phyloP scores from a whole-genome alignment of 2,888 invertebrate genomes.

The Acrobeloides nanus region DNA sequence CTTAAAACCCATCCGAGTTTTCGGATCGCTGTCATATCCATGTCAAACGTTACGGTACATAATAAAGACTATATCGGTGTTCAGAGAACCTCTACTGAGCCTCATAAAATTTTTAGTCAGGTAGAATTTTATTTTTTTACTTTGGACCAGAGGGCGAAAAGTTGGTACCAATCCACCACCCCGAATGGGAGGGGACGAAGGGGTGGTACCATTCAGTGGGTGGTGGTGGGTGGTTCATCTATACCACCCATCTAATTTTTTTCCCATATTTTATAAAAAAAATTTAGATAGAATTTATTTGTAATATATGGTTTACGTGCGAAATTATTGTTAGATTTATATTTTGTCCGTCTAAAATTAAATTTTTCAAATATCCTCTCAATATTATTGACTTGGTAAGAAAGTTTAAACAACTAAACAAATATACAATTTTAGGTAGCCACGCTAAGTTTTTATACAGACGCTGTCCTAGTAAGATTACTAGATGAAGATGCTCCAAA shows the following conservation, averaged over 20 bases:
- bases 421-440: slow-evolving; percentile 64
- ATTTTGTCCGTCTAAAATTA: slow-evolving; percentile 68
- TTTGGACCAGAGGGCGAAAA: too few relatives aligned
- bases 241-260: neutral
- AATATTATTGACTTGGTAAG: slow-evolving; percentile 87
- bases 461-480: slow-evolving; percentile 55
- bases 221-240: slow-evolving; percentile 3
- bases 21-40: slow-evolving; percentile 59
- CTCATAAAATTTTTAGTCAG: slow-evolving; percentile 39
- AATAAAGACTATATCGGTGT: slow-evolving; percentile 16
- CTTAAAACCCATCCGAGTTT: slow-evolving; percentile 93
- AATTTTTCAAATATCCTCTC: slow-evolving; percentile 64
- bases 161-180: too few relatives aligned
- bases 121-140: slow-evolving; percentile 15
- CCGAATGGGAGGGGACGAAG: too few relatives aligned
- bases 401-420: too few relatives aligned
- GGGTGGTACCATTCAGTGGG: too few relatives aligned
- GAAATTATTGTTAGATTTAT: slow-evolving; percentile 65
- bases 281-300: slow-evolving; percentile 82
- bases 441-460: slow-evolving; percentile 86
- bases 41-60: slow-evolving; percentile 22
- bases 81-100: slow-evolving; percentile 36
- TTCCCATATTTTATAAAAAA: slow-evolving; percentile 61
- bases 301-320: slow-evolving; percentile 92
- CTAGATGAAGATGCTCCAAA: slow-evolving; percentile 44